Conservation (phyloP, 2,888 invertebrate species). For the Neoscelio sp. region DNA sequence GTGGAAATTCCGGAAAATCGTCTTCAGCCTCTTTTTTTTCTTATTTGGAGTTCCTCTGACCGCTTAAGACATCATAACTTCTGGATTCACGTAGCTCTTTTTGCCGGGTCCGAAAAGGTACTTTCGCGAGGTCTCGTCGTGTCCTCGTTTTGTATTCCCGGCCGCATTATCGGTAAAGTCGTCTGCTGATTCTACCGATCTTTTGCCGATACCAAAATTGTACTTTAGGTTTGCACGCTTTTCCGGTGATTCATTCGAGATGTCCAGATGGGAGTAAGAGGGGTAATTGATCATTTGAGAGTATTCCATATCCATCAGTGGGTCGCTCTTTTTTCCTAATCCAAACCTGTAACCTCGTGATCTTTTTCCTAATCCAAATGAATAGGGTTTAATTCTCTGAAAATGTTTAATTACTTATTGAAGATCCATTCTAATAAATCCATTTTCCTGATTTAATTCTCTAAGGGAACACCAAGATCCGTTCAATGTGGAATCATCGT, state of each 20-base stretch:
- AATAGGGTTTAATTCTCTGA: constrained; percentile 87
- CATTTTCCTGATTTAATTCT: not conserved
- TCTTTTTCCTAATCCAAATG: constrained; percentile 89
- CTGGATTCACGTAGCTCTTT: constrained; percentile 64
- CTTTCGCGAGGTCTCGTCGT: constrained; percentile 67
- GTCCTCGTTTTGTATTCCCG: constrained; percentile 68
- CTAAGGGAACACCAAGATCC: no score
- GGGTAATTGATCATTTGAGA: constrained; percentile 81
- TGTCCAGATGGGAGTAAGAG: constrained; percentile 51
- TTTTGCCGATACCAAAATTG: constrained; percentile 62
- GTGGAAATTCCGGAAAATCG: not conserved
- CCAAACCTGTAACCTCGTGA: constrained; percentile 85
- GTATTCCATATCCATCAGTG: constrained; percentile 66
- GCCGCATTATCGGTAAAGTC: constrained; percentile 29
- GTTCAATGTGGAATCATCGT: no score
- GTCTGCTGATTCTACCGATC: not conserved
- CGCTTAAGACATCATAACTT: constrained; percentile 41
- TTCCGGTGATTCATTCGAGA: constrained; percentile 21
- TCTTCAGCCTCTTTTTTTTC: constrained; percentile 8
- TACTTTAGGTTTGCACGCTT: constrained; percentile 55
- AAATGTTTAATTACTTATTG: constrained; percentile 40
- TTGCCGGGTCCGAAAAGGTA: constrained; percentile 77
- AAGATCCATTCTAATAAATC: not conserved
- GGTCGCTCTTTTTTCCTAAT: constrained; percentile 84
- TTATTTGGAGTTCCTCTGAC: not conserved